Evolutionary conservation across 2,888 invertebrate species (phyloP).

Genomic region (Barypeithes pellucidus): DNA sequence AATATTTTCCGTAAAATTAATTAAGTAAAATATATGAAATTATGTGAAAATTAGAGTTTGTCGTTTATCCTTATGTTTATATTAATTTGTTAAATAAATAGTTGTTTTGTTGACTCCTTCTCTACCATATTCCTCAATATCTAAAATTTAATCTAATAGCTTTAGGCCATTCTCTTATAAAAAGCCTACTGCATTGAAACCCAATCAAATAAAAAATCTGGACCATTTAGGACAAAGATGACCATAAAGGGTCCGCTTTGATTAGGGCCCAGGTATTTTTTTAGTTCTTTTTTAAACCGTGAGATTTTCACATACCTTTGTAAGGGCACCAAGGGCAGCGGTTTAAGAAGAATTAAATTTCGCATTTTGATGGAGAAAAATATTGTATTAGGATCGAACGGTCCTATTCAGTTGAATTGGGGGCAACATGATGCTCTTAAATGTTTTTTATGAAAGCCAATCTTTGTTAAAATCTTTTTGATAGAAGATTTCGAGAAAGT

Average conservation of each 20-base stretch:
- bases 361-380: constrained; percentile 57
- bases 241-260: constrained; percentile 61
- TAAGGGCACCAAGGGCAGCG: constrained; percentile 59
- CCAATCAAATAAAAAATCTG: constrained; percentile 62
- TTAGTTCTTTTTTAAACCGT: constrained; percentile 61
- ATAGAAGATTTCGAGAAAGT: neutral
- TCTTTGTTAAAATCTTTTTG: constrained; percentile 10
- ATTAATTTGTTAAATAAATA: too few species aligned
- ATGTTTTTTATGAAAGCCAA: constrained; percentile 38
- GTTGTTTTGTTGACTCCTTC: too few species aligned
- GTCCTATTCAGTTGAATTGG: constrained; percentile 45
- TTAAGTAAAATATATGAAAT: too few species aligned
- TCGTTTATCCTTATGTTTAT: too few species aligned
- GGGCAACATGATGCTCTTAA: constrained; percentile 53
- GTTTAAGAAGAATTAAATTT: constrained; percentile 63
- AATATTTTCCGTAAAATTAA: too few species aligned
- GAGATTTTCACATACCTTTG: constrained; percentile 61
- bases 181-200: constrained; percentile 43
- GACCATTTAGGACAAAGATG: constrained; percentile 63
- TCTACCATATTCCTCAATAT: neutral
- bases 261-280: constrained; percentile 62
- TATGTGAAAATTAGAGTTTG: too few species aligned
- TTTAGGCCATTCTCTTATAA: constrained; percentile 10
- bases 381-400: constrained; percentile 46
- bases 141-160: neutral